These are phyloP conservation scores for Parelbella ahira DNA, from an alignment of 2,888 invertebrate species.

Conservation along the genomic window DNA sequence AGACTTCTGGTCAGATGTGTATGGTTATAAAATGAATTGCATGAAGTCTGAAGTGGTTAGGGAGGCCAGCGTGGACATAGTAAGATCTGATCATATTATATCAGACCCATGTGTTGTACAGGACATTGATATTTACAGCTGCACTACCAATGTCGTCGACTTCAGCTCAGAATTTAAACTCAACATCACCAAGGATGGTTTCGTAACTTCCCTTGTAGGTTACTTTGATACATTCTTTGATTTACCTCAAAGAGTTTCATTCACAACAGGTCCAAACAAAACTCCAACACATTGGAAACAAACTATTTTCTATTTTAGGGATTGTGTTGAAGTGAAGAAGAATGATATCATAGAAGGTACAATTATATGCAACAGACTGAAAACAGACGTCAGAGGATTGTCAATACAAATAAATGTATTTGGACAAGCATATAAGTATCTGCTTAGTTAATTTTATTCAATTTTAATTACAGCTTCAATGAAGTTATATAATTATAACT, in stretches of 20 bases:
- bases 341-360: conserved; percentile 84
- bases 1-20: conserved; percentile 95
- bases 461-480: too few species aligned
- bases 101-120: conserved; percentile 84
- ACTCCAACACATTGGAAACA: conserved; percentile 97
- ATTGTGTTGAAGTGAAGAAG: conserved; percentile 84
- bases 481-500: too few species aligned
- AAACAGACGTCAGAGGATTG: conserved; percentile 87
- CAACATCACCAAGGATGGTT: conserved; percentile 82
- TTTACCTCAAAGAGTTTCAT: conserved; percentile 82
- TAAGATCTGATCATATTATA: conserved; percentile 80
- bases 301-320: conserved; percentile 91
- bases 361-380: conserved; percentile 86
- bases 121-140: conserved; percentile 88
- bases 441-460: conserved; percentile 76
- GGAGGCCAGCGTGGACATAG: conserved; percentile 83
- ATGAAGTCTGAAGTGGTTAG: conserved; percentile 91
- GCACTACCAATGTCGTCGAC: conserved; percentile 85
- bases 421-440: conserved; percentile 82
- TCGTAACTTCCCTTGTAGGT: conserved; percentile 90
- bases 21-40: conserved; percentile 95
- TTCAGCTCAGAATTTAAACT: conserved; percentile 86
- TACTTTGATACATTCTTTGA: conserved; percentile 96
- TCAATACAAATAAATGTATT: conserved; percentile 84
- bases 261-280: conserved; percentile 89